These are phyloP conservation scores for Pandion haliaetus DNA, from an alignment of 2,113 vertebrate species.

Conservation along the genomic window DNA sequence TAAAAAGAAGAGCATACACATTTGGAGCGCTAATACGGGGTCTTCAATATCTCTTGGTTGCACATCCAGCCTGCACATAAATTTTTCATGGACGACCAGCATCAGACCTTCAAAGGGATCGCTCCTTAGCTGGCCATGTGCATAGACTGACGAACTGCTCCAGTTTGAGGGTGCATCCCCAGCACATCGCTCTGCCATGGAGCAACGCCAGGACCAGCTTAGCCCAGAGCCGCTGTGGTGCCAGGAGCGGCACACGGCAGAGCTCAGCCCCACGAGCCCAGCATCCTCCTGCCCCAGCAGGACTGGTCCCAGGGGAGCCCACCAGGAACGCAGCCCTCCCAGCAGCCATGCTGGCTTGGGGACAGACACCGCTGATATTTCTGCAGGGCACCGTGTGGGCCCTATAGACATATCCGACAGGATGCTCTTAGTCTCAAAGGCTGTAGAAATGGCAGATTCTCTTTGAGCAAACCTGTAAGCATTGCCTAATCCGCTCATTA, in stretches of 20 bases:
- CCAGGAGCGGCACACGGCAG: not conserved
- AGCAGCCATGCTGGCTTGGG: not conserved
- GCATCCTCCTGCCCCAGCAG: not conserved
- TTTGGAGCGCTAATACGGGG: not conserved
- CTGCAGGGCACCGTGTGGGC: accelerated
- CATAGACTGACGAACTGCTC: not conserved
- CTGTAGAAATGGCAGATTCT: not conserved
- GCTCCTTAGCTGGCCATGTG: not conserved
- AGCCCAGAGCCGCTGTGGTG: not conserved
- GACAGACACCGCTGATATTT: not conserved
- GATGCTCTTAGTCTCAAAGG: no score
- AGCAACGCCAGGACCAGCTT: not conserved
- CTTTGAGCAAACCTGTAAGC: not conserved
- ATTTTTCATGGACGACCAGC: not conserved
- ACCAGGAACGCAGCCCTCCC: not conserved
- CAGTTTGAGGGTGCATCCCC: not conserved
- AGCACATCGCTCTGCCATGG: not conserved
- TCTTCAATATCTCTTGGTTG: not conserved
- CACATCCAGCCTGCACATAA: not conserved
- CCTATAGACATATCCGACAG: not conserved
- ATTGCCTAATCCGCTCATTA: not conserved
- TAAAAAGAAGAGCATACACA: not conserved
- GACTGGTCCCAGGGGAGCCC: not conserved
- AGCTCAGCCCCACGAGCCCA: not conserved
- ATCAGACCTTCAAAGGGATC: not conserved